Base-by-base conservation (phyloP, 2,888 invertebrate species). In the Seira ritae region DNA sequence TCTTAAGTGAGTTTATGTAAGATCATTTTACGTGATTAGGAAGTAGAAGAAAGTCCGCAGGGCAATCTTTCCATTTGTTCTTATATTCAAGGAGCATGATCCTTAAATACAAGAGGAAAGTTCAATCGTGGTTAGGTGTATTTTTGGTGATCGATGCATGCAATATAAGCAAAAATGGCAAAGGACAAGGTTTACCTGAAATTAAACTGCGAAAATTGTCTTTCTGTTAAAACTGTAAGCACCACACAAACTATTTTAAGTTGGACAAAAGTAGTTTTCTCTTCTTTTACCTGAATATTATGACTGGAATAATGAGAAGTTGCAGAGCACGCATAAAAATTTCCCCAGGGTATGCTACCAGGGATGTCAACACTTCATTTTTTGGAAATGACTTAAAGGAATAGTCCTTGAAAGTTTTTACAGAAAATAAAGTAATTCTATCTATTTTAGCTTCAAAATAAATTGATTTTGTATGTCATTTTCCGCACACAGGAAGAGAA, bases 341-440 rank as follows among this genome's bases (percentile, higher is more conserved):
- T 90, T 97, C 97, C 22, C 97, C 97, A 1, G 97, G 97, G 90
- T 97, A 97, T 0, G 96, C 95, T 88, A 97, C 95, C 84, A 97
- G 92, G 6, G 79, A 55, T 22, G 73, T 66, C 20, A 86, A 31
- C 17, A 73, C 74, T 3, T 83, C 86, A 81, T 81, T 85, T 3
- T 81, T 77, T 20, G 82, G 62, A 8, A 85, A 69, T 24, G 74
- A 73, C 42, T 87, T 88, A 1, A n/a, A 88, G 55, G 0, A 72
- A 42, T 20, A 86, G 80, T 17, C 88, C 88, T 88, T 3, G 1
- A 66, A 42, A 50, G n/a, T 22, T 37, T 0, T 37, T 67, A 50
- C 20, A 15, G 3, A 20, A 22, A n/a, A n/a, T n/a, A n/a, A n/a
- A n/a, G n/a, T n/a, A n/a, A n/a, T n/a, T n/a, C n/a, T n/a, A n/a